Base-by-base conservation (phyloP, 2,797 vertebrate genomes). In the Chromis chromis region DNA sequence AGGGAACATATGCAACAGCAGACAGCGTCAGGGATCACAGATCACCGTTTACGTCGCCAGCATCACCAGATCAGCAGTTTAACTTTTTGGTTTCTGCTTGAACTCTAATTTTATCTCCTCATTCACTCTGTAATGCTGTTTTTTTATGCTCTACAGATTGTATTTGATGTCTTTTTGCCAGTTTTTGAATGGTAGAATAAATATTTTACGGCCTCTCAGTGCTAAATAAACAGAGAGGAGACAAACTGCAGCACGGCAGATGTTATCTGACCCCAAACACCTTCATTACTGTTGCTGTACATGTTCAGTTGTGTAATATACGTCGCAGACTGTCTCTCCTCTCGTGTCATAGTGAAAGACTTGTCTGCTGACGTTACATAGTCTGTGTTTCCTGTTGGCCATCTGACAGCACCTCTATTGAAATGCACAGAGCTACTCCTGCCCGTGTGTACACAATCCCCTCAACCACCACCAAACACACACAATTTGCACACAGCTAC, bases 391-490 rank as follows among this genome's bases (percentile, higher is more conserved):
- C 89, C 85, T 91, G 89, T 85, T 62, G 67, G 62, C 79, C 86
- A 84, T 94, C 92, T 93, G 91, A 93, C 93, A 93, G 87, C 93
- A 93, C 93, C 93, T 93, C 91, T 86, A 88, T 93, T 92, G 85
- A 94, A 76, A 86, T 69, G 64, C 67, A 53, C 68, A 71, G 74
- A 84, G 76, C 80, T 85, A 85, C 81, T 73, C 82, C 75, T 36
- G 73, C 66, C 63, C 61, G 10, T 92, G 91, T 93, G 91, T 93
- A 91, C 90, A 92, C 89, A 94, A 86, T 79, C 69, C 24, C 60
- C 54, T 55, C 57, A 52, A 19, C 31, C 40, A 19, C 70, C 54
- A 57, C 73, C 50, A 78, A 66, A 62, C 56, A 64, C 76, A 79
- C 82, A 48, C 54, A 61, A 50, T n/a, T 21, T 27, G 46, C 70